Base-by-base conservation (phyloP, 2,888 invertebrate species). In the Zhuqinia jingwanae region DNA sequence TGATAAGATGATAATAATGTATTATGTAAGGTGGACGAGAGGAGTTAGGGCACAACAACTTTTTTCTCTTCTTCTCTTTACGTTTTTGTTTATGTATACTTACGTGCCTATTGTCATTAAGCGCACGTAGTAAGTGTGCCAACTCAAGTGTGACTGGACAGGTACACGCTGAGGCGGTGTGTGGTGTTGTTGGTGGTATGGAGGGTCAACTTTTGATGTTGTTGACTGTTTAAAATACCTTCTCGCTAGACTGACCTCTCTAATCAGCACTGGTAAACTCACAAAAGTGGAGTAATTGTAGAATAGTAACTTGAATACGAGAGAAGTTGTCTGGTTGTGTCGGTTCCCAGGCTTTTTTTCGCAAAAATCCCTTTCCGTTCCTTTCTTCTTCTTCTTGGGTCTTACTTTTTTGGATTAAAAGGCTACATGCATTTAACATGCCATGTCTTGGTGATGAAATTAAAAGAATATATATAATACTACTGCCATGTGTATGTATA, bases 291-390 rank as follows among this genome's bases (percentile, higher is more conserved):
- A 76, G 76, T 63, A 30, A 65, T 83, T 56, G 17, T 56, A 68
- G n/a, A 27, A 22, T 36, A 36, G 42, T 36, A 36, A 63, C 5
- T 6, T 17, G 27, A 5, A 63, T 17, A 63, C 27, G 50, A 53
- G 50, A 50, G n/a, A 30, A 25, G 63, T 79, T 87, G 8, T 36
- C 36, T 36, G 36, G 36, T 50, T 87, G 78, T 73, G 73, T 87
- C 79, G 78, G 87, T 87, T 87, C 87, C 87, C 87, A 87, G 87
- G 87, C 87, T 79, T 87, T 85, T 87, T 87, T n/a, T n/a, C 60
- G 82, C 82, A 60, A 79, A 83, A 86, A 79, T 63, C 78, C 73
- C 50, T 73, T 79, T 87, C 83, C 87, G 82, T 78, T 56, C n/a
- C 56, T 13, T 79, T 87, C 65, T 50, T 76, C 73, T 68, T 53